Base-by-base conservation (phyloP, 2,888 invertebrate species). In the Antheraea assamensis region DNA sequence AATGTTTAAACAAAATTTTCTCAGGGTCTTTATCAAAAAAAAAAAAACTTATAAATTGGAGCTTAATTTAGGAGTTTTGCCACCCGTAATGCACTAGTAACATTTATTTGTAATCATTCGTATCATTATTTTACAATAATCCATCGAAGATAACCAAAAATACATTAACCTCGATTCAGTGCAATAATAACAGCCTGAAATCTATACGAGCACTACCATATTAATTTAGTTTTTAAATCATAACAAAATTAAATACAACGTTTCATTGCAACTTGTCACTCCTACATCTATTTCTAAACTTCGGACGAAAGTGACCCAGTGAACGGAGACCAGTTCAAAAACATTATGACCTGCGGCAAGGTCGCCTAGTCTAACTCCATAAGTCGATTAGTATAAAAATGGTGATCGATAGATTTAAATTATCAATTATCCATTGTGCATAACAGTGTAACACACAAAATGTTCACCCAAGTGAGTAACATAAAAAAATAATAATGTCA, bases 271-370 rank as follows among this genome's bases (percentile, higher is more conserved):
- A 68, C 35, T 35, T 72, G n/a, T 52, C n/a, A 49, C 73, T 55
- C 52, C 71, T 66, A 74, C 71, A 15, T 19, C n/a, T 74, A 71
- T 74, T 74, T n/a, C 74, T 27, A 66, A 19, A 24, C 58, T 24
- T 61, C 52, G 61, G 72, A 73, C 73, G 72, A 73, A 78, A 76
- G 74, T 76, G 74, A 58, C 74, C 58, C 27, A 72, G 75, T 75
- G 73, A 74, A 71, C 74, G 70, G 66, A 71, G 42, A 75, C 75
- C 73, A 52, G 70, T 49, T 73, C 71, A 72, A 73, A 74, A 77
- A 74, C 70, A 74, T 73, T 77, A 80, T 83, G 82, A 84, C 86
- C 85, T 42, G 78, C 76, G 83, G 82, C 88, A 84, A 88, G 87
- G 87, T 77, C 85, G 80, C 76, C 81, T 66, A 75, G 82, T 83